These are phyloP conservation scores for Busseola fusca DNA, from an alignment of 2,888 invertebrate genomes.

Conservation along the genomic window DNA sequence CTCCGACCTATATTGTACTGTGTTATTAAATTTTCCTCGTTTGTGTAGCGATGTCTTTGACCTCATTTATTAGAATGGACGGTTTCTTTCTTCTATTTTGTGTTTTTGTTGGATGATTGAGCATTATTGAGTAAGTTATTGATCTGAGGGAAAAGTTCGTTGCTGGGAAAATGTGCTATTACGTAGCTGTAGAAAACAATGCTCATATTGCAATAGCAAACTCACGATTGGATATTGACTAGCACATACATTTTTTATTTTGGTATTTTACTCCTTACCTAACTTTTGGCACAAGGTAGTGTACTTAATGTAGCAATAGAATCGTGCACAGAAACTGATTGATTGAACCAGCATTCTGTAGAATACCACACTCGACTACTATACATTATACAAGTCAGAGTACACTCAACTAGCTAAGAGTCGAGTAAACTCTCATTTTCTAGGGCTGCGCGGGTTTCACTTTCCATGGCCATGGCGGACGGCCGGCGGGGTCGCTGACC, in stretches of 20 bases:
- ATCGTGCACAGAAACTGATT: neutral
- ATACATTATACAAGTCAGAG: slow-evolving; percentile 1
- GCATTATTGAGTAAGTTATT: slow-evolving; percentile 48
- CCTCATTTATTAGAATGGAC: slow-evolving; percentile 45
- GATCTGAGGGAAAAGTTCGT: slow-evolving; percentile 36
- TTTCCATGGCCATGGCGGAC: slow-evolving; percentile 54
- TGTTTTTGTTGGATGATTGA: slow-evolving; percentile 34
- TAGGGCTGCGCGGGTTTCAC: slow-evolving; percentile 59
- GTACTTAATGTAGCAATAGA: neutral
- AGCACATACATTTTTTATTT: slow-evolving; percentile 13
- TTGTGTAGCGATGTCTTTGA: slow-evolving; percentile 54
- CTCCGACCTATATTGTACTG: slow-evolving; percentile 57
- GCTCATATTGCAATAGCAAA: slow-evolving; percentile 21
- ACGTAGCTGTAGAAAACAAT: slow-evolving; percentile 36
- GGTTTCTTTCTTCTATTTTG: slow-evolving; percentile 36
- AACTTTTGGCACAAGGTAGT: slow-evolving; percentile 2
- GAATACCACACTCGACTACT: neutral
- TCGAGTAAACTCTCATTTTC: slow-evolving; percentile 60
- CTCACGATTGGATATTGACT: slow-evolving; percentile 13
- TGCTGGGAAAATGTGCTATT: slow-evolving; percentile 43
- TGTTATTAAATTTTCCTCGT: slow-evolving; percentile 60
- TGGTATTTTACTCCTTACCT: neutral
- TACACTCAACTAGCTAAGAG: slow-evolving; percentile 9
- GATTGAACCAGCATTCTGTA: neutral
- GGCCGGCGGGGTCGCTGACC: slow-evolving; percentile 52